Evolutionary conservation across 2,888 invertebrate genomes (phyloP), one percentile per base, ranked within the genome.

Genomic region (Pterostichus niger): DNA sequence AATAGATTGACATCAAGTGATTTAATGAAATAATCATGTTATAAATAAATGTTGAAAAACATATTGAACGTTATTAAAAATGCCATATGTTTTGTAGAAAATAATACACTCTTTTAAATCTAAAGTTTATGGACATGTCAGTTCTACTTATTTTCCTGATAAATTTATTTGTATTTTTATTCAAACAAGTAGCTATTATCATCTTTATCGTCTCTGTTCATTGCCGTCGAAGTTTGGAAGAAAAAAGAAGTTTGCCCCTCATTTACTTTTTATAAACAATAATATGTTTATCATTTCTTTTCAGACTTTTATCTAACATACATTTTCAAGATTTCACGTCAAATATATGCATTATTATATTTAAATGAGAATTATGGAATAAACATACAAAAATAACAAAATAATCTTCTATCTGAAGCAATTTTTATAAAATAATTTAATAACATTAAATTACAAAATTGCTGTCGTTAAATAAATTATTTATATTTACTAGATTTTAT

Each of bases 21-120:
- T 64, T 64, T 64, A 64, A 64, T 64, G 64, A 64, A 64, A 35
- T 64, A 64, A 64, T 64, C 64, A 13, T 64, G 64, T 64, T n/a
- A 64, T 64, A 64, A 64, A 64, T 64, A 64, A 64, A 59, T 24
- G 31, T 31, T 59, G 10, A 24, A 64, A 49, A 64, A 35, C 33
- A 64, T 64, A 3, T 40, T 35, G 6, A 31, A 64, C 13, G 6
- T 17, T 13, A 6, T 15, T 54, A n/a, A 61, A 61, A 61, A 46
- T 46, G 5, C 59, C 35, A 64, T 64, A 64, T 64, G 35, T 64
- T 64, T 35, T 13, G 6, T 35, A 33, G 3, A 64, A 64, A 64
- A 11, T 24, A 56, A 49, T 2, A 24, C 56, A 56, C 15, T 56
- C 56, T 56, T 24, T 24, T 9, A 31, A 59, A 59, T 15, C 9